These are phyloP conservation scores for Zoanthus sociatus DNA, from an alignment of 92 coral and sea anemone genomes.

Conservation along the genomic window DNA sequence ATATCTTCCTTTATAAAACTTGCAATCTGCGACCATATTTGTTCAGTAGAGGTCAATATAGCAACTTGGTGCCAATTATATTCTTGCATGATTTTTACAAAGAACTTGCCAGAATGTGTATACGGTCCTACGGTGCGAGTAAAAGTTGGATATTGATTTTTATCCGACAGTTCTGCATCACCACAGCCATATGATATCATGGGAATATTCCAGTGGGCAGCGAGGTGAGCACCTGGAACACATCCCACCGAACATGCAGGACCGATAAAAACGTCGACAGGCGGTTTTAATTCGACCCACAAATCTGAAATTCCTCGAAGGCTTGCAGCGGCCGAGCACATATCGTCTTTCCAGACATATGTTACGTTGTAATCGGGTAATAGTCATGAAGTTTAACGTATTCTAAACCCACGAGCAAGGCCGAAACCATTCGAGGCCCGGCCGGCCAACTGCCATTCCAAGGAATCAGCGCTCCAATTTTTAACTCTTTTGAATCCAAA, in stretches of 20 bases:
- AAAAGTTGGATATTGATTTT: conserved; percentile 75
- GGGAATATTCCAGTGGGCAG: conserved; percentile 82
- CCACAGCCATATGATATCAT: conserved; percentile 85
- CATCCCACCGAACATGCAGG: conserved; percentile 83
- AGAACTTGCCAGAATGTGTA: conserved; percentile 65
- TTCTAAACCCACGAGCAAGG: conserved; percentile 72
- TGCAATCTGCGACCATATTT: conserved; percentile 75
- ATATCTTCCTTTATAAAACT: conserved; percentile 65
- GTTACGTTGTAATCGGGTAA: conserved; percentile 70
- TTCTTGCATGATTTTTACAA: conserved; percentile 59
- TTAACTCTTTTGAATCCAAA: conserved; percentile 42
- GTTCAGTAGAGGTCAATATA: conserved; percentile 75
- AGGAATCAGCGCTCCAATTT: conserved; percentile 78
- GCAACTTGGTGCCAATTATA: conserved; percentile 81
- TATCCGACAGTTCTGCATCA: conserved; percentile 68
- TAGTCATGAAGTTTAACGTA: conserved; percentile 30
- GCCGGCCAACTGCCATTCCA: conserved; percentile 85
- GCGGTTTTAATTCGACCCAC: conserved; percentile 30
- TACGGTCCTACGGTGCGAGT: conserved; percentile 78
- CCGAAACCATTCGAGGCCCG: conserved; percentile 79
- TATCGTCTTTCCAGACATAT: conserved; percentile 71
- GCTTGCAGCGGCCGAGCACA: conserved; percentile 69
- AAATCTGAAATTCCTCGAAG: conserved; percentile 70
- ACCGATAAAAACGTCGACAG: conserved; percentile 74
- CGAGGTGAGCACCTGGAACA: conserved; percentile 73